phyloP scores from a whole-genome alignment of 64 coral and sea anemone species.

The Porites lutea region DNA sequence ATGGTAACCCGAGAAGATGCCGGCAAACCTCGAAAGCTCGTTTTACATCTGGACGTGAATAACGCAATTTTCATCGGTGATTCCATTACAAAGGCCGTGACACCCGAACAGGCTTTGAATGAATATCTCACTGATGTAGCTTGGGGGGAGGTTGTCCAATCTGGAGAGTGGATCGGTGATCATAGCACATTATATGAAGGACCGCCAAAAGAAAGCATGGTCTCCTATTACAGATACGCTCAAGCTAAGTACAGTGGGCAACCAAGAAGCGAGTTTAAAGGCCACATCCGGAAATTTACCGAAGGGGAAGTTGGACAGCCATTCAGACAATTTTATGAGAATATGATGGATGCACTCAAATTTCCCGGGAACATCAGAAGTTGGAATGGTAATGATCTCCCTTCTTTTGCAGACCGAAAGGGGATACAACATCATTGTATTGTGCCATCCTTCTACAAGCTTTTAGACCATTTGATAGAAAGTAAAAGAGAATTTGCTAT shows the following conservation, averaged over 20 bases:
- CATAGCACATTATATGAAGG: slow-evolving; percentile 29
- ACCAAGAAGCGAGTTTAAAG: slow-evolving; percentile 69
- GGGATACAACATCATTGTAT: slow-evolving; percentile 62
- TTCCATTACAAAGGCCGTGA: slow-evolving; percentile 70
- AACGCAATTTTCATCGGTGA: slow-evolving; percentile 88
- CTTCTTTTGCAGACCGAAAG: slow-evolving; percentile 49
- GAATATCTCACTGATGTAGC: slow-evolving; percentile 73
- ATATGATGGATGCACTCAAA: slow-evolving; percentile 70
- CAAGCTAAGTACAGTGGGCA: slow-evolving; percentile 51
- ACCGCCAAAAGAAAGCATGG: slow-evolving; percentile 17
- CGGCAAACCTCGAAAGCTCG: slow-evolving; percentile 52
- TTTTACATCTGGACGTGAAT: slow-evolving; percentile 90
- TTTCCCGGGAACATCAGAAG: slow-evolving; percentile 38
- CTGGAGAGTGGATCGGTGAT: slow-evolving; percentile 56
- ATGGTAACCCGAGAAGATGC: too few species aligned
- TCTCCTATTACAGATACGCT: slow-evolving; percentile 82
- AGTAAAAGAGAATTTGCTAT: slow-evolving; percentile 76
- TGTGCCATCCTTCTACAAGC: slow-evolving; percentile 78
- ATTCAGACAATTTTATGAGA: slow-evolving; percentile 55
- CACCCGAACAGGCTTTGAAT: slow-evolving; percentile 75
- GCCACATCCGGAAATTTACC: slow-evolving; percentile 66
- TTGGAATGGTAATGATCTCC: neutral
- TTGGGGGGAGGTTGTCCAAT: slow-evolving; percentile 64
- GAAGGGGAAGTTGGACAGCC: slow-evolving; percentile 45
- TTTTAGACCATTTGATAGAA: slow-evolving; percentile 55